phyloP scores from a whole-genome alignment of 2,113 vertebrate genomes.

The Tupaia chinensis region DNA sequence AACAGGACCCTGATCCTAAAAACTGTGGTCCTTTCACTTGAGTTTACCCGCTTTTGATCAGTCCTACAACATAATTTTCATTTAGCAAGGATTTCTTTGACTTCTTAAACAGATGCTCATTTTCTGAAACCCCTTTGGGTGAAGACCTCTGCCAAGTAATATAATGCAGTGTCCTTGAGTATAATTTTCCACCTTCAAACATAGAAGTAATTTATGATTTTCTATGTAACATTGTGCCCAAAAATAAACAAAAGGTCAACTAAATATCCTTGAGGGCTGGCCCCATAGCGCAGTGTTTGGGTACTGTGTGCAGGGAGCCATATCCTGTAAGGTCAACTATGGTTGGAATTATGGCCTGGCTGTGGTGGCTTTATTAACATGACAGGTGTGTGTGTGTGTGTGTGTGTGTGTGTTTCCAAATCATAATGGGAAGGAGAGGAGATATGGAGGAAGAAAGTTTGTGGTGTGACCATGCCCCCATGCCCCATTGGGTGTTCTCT shows the following conservation, averaged over 20 bases:
- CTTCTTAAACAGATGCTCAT: neutral
- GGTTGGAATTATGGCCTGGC: too few species aligned
- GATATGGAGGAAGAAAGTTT: too few species aligned
- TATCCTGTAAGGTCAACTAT: too few species aligned
- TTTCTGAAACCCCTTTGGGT: neutral
- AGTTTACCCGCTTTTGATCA: neutral
- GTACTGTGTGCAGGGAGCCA: too few species aligned
- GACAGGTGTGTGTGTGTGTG: too few species aligned
- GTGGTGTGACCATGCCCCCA: too few species aligned
- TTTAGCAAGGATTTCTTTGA: conserved; percentile 4
- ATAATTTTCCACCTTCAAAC: conserved; percentile 14
- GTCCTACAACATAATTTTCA: neutral
- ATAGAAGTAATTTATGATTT: neutral
- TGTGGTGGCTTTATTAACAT: too few species aligned
- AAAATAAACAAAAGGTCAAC: conserved; percentile 24
- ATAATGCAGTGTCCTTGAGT: neutral
- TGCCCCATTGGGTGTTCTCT: too few species aligned
- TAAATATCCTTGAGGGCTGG: neutral
- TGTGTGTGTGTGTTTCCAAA: too few species aligned
- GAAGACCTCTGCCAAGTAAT: conserved; percentile 17
- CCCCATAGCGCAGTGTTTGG: too few species aligned
- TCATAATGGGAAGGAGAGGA: too few species aligned
- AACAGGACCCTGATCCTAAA: neutral
- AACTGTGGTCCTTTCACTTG: neutral
- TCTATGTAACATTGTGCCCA: neutral